Percentiles rank a stretch among this genome's conserved stretches.
phyloP scores from a whole-genome alignment of 2,113 vertebrate genomes.

The Ailurus styani region DNA sequence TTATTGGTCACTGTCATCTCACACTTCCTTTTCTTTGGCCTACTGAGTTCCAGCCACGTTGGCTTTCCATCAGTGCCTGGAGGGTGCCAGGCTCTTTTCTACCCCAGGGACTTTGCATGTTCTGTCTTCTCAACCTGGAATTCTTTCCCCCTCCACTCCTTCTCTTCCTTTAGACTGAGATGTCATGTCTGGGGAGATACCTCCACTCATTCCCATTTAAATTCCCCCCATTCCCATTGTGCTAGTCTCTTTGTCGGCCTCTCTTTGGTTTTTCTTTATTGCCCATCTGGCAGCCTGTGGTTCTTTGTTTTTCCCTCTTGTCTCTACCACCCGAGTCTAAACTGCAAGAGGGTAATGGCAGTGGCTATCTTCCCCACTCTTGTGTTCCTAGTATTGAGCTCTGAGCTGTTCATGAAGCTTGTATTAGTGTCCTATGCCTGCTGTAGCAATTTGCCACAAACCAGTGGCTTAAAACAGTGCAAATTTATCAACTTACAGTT shows the following conservation, averaged over 20 bases:
- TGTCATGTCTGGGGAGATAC: neutral
- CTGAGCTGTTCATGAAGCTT: neutral
- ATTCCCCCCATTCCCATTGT: neutral
- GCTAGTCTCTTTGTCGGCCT: neutral
- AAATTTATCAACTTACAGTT: neutral
- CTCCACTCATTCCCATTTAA: neutral
- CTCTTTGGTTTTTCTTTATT: neutral
- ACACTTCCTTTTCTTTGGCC: neutral
- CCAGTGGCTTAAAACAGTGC: neutral
- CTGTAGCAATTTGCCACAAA: neutral
- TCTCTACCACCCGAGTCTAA: neutral
- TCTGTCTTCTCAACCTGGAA: neutral
- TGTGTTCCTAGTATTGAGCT: neutral
- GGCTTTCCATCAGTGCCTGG: neutral
- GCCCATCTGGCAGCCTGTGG: neutral
- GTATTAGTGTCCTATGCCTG: neutral
- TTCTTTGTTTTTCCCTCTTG: neutral
- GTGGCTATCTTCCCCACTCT: neutral
- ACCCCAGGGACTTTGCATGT: neutral
- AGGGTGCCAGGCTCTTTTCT: neutral
- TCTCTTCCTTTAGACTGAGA: neutral
- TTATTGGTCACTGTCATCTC: accelerated
- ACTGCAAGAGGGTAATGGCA: neutral
- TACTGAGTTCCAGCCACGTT: neutral
- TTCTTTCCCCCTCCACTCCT: neutral